Evolutionary conservation across 1,140 invertebrate genomes (phyloP), one percentile per base, ranked within the genome.

Genomic region (Leucophenga varia): DNA sequence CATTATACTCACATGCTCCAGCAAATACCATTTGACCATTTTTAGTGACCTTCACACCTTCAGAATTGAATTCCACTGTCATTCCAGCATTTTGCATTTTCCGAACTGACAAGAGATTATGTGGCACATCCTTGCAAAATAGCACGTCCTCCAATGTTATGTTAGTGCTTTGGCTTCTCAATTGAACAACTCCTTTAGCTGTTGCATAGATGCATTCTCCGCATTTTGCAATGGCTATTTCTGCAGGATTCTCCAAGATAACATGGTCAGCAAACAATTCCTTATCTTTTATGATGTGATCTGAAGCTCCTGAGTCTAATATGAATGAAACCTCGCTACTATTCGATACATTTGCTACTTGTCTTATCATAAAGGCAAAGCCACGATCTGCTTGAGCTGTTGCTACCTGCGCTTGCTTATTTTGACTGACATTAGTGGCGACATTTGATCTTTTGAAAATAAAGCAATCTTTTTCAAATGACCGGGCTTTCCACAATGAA

Each of bases 231-330:
- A 47, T 45, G 8, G 42, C 41, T 10, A 52, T 56, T 18, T 43
- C n/a, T n/a, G 40, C 14, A 5, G 40, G 43, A 2, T 13, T 18
- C 9, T 42, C 28, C 43, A 56, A 20, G 3, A 31, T 20, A 9
- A 18, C 22, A 32, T 51, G 55, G 18, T 59, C 51, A 18, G 18
- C 17, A 12, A 71, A 61, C 25, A 60, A 19, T n/a, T 60, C 52
- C 9, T 57, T 44, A 18, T 54, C 52, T 32, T 67, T 74, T 43
- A 69, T 60, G 5, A 76, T 46, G 34, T 70, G 68, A 43, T 76
- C 61, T 1, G 68, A 64, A 18, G 70, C 69, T 28, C 69, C 71
- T 7, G 65, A 72, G 31, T 72, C 68, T 35, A 73, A 43, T 25
- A 63, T 38, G 47, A 69, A 71, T 39, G 37, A 49, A 6, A 54